phyloP scores from a whole-genome alignment of 2,888 invertebrate species.

The Tortrix viridana region DNA sequence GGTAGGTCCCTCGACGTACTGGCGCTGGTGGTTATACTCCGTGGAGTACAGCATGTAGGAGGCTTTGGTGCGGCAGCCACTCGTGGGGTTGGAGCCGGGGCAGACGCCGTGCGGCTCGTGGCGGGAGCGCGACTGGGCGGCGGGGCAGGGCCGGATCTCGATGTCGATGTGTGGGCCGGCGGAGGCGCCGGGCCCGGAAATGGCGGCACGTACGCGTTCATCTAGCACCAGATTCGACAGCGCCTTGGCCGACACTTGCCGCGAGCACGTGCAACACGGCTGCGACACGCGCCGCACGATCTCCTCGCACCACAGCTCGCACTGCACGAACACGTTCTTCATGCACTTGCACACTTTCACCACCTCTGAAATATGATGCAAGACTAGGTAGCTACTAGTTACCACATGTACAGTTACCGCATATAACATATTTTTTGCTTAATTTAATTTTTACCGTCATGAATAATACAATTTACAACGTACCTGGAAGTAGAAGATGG shows the following conservation, averaged over 20 bases:
- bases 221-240: slow-evolving; percentile 55
- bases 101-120: slow-evolving; percentile 41
- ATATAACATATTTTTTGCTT: too few species aligned
- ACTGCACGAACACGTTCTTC: slow-evolving; percentile 75
- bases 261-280: slow-evolving; percentile 69
- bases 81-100: slow-evolving; percentile 49
- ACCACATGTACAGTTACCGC: too few species aligned
- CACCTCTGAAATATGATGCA: slow-evolving; percentile 53
- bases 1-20: slow-evolving; percentile 11
- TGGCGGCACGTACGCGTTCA: slow-evolving; percentile 43
- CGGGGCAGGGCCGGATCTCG: slow-evolving; percentile 56
- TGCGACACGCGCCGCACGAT: slow-evolving; percentile 63
- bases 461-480: too few species aligned
- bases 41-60: slow-evolving; percentile 59
- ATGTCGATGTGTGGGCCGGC: slow-evolving; percentile 57
- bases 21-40: slow-evolving; percentile 22
- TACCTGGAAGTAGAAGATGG: slow-evolving; percentile 67
- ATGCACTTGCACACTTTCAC: slow-evolving; percentile 74
- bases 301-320: slow-evolving; percentile 76
- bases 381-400: too few species aligned
- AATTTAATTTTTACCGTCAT: too few species aligned
- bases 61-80: slow-evolving; percentile 52
- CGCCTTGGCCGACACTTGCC: slow-evolving; percentile 60
- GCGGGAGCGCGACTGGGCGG: slow-evolving; percentile 31
- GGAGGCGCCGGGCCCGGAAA: slow-evolving; percentile 47